Evolutionary conservation across 2,113 vertebrate species (phyloP), one percentile per base, ranked within the genome.

Genomic region (Stercorarius parasiticus): DNA sequence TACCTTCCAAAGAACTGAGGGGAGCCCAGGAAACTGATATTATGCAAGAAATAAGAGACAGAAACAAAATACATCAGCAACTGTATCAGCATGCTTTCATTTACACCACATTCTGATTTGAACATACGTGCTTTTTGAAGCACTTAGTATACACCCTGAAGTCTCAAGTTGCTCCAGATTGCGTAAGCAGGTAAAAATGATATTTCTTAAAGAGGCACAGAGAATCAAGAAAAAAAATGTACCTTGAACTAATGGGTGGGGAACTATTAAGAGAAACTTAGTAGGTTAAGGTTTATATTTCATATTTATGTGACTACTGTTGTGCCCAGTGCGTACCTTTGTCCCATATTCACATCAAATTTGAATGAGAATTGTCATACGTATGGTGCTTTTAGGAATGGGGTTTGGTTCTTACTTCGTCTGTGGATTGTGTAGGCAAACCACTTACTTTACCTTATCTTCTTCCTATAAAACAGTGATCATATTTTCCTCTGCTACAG

Each of bases 41-140:
- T 95, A 79, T 80, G 93, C 86, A 94, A 97, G 90, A 95, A 93
- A 64, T 13, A 79, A 79, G 78, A 93, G 69, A 76, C 30, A 94
- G 73, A 85, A 95, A 65, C 40, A 80, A 84, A 87, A 84, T 85
- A 56, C 81, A 93, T 69, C 89, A 93, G 78, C 66, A 82, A 85
- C 26, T 52, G 27, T 91, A 90, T 94, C 73, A 76, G 73, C 66
- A 52, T 82, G 70, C 77, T 95, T 91, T 90, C 73, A 38, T 89
- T 95, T 84, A 70, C 67, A 59, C 38, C 72, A 59, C 56, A 27
- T 95, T 91, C 84, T 93, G 61, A 91, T 84, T 43, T 93, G 77
- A 91, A 62, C 29, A 76, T 84, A 71, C 12, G 4, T 89, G 89
- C 20, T 84, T 93, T 93, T 64, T 67, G 89, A 88, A 82, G 72